Evolutionary conservation across 2,888 invertebrate species (phyloP).

Genomic region (Drosophila nigricruria): DNA sequence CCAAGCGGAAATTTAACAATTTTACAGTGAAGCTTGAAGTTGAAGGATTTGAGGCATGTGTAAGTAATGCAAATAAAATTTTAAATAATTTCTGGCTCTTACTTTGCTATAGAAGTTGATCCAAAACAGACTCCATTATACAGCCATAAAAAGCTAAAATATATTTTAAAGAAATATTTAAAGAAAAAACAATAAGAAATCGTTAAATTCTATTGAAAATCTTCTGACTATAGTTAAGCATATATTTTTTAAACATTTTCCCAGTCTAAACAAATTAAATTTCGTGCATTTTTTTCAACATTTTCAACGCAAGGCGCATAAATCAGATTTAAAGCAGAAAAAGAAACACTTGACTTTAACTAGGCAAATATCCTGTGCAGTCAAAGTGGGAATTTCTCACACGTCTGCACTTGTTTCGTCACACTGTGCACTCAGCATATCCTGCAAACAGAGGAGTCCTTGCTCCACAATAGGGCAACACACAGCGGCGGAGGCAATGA

Average conservation of each 20-base stretch:
- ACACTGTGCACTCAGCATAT: constrained; percentile 55
- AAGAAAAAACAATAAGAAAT: not conserved
- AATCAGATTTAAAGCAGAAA: constrained; percentile 26
- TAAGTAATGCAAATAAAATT: too few relatives aligned
- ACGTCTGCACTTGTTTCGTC: constrained; percentile 65
- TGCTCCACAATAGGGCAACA: constrained; percentile 6
- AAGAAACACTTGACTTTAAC: constrained; percentile 50
- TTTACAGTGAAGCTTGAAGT: not conserved
- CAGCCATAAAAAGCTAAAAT: not conserved
- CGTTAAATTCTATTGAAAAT: not conserved
- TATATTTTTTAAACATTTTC: not conserved
- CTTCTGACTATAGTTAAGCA: not conserved
- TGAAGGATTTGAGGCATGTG: not conserved
- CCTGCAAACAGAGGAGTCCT: constrained; percentile 39
- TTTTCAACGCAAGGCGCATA: constrained; percentile 33
- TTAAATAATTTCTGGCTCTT: too few relatives aligned
- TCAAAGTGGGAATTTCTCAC: constrained; percentile 52
- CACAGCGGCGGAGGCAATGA: not conserved
- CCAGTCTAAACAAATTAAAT: not conserved
- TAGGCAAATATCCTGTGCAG: constrained; percentile 70
- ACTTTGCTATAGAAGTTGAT: too few relatives aligned
- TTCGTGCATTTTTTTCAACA: not conserved
- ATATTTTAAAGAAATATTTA: not conserved
- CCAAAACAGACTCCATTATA: too few relatives aligned
- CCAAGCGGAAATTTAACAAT: not conserved